A percentile compares a stretch with the other conserved stretches of the same genome.
phyloP scores from a whole-genome alignment of 2,888 invertebrate species.

The Apodemia hepburni region DNA sequence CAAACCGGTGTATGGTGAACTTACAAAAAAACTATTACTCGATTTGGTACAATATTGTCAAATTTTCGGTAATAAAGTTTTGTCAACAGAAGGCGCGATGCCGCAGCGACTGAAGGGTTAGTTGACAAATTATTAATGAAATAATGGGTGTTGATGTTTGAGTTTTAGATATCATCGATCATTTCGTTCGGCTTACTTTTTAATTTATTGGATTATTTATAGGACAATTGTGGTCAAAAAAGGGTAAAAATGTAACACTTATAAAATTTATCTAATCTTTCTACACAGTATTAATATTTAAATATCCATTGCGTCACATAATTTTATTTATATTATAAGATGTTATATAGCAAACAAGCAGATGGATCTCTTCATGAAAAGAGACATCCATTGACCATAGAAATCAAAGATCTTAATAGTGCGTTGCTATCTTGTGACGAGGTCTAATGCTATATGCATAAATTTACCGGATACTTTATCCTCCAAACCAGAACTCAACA shows the following conservation, averaged over 20 bases:
- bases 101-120: conserved; percentile 55
- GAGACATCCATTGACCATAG: too few relatives aligned
- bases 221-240: not conserved
- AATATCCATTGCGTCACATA: too few relatives aligned
- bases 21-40: conserved; percentile 53
- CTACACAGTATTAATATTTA: too few relatives aligned
- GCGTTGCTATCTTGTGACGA: too few relatives aligned
- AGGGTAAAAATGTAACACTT: not conserved
- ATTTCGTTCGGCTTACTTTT: conserved; percentile 33
- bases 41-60: conserved; percentile 71
- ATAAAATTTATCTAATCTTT: too few relatives aligned
- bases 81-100: conserved; percentile 72
- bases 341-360: too few relatives aligned
- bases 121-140: conserved; percentile 70
- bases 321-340: too few relatives aligned
- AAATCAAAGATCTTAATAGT: too few relatives aligned
- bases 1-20: conserved; percentile 52
- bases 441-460: too few relatives aligned
- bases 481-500: too few relatives aligned
- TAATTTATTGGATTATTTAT: conserved; percentile 8
- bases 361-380: too few relatives aligned
- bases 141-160: conserved; percentile 55
- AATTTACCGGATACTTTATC: too few relatives aligned
- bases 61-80: conserved; percentile 78
- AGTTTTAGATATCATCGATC: conserved; percentile 45